Evolutionary conservation across 2,888 invertebrate genomes (phyloP).

Genomic region (Drosophila infuscata): DNA sequence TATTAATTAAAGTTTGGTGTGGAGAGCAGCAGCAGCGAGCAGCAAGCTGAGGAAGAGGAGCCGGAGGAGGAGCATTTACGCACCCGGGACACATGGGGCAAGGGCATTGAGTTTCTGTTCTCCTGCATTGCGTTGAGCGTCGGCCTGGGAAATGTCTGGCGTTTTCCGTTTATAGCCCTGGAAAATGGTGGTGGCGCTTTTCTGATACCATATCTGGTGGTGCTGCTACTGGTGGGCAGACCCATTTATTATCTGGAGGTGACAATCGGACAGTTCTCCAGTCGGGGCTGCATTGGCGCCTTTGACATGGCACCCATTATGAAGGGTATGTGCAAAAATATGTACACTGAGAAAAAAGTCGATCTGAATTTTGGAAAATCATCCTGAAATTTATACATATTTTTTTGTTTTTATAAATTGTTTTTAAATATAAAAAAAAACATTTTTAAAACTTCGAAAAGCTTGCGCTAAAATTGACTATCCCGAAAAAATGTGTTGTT

Average conservation of each 20-base stretch:
- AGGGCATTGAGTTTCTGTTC: slow-evolving; percentile 88
- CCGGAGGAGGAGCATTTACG: neutral
- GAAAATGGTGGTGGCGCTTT: slow-evolving; percentile 90
- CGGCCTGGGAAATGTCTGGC: slow-evolving; percentile 89
- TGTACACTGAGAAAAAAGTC: neutral
- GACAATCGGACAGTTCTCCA: slow-evolving; percentile 90
- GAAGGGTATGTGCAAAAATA: slow-evolving; percentile 86
- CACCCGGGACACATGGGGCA: slow-evolving; percentile 86
- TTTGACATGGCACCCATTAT: slow-evolving; percentile 89
- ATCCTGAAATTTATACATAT: too few relatives aligned
- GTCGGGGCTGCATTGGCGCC: slow-evolving; percentile 89
- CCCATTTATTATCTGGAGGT: slow-evolving; percentile 91
- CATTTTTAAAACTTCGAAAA: neutral
- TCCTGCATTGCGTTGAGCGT: slow-evolving; percentile 87
- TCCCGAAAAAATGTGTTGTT: too few relatives aligned
- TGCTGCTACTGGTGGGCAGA: slow-evolving; percentile 88
- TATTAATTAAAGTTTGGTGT: slow-evolving; percentile 42
- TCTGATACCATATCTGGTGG: slow-evolving; percentile 88
- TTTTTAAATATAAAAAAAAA: too few relatives aligned
- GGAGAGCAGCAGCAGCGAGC: slow-evolving; percentile 12
- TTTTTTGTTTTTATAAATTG: too few relatives aligned
- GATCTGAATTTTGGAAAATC: too few relatives aligned
- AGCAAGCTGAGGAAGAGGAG: neutral
- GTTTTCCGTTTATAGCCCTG: slow-evolving; percentile 88
- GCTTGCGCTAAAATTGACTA: too few relatives aligned